Evolutionary conservation across 2,797 vertebrate species (phyloP).

Genomic region (Ctenosaura bakeri): DNA sequence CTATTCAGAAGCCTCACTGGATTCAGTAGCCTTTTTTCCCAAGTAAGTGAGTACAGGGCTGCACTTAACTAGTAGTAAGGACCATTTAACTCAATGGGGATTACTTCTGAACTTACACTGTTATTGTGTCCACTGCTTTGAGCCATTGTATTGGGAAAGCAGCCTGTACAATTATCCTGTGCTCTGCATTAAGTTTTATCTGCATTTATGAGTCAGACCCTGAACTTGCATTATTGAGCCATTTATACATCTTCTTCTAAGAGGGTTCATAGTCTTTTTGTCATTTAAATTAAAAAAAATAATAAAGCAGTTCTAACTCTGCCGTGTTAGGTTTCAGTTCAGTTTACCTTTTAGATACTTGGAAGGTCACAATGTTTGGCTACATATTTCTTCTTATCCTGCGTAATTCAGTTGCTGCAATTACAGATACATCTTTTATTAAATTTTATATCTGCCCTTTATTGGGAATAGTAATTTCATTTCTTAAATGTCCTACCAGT

Average conservation of each 20-base stretch:
- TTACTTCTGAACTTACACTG: no score
- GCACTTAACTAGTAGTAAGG: no score
- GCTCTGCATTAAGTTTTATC: background rate
- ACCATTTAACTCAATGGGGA: no score
- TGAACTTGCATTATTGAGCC: background rate
- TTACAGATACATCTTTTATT: background rate
- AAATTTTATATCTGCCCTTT: background rate
- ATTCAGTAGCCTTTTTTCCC: no score
- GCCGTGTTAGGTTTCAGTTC: background rate
- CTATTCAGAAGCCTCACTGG: no score
- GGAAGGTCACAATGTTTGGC: background rate
- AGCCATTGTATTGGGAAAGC: background rate
- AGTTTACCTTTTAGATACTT: background rate
- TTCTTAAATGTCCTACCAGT: background rate
- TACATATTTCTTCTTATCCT: background rate
- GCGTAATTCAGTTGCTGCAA: background rate
- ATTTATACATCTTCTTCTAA: background rate
- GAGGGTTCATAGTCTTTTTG: background rate
- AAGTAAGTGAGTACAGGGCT: no score
- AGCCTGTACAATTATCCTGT: background rate
- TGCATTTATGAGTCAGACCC: background rate
- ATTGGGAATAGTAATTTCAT: background rate
- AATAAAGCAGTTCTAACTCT: background rate
- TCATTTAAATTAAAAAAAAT: background rate
- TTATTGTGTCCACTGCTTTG: background rate